These are phyloP conservation scores for Hololepta plana DNA, from an alignment of 2,888 invertebrate genomes.

Conservation along the genomic window DNA sequence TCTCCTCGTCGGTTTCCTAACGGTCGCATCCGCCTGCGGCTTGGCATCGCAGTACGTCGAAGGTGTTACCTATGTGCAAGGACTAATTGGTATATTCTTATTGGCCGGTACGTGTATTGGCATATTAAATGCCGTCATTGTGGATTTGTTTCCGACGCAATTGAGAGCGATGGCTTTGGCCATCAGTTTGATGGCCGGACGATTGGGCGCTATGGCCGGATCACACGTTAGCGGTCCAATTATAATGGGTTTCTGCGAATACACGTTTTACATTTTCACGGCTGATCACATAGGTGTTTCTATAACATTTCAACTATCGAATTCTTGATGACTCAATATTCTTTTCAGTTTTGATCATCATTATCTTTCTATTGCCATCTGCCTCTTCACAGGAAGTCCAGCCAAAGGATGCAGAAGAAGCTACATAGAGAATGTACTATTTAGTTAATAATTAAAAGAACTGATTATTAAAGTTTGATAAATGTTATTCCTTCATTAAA, in stretches of 20 bases:
- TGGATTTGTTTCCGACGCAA: constrained; percentile 26
- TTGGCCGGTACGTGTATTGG: constrained; percentile 21
- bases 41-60: constrained; percentile 18
- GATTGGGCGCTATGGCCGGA: constrained; percentile 30
- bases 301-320: constrained; percentile 1
- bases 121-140: constrained; percentile 22
- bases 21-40: constrained; percentile 18
- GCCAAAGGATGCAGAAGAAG: constrained; percentile 9
- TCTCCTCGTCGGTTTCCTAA: constrained; percentile 16
- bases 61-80: constrained; percentile 14
- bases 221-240: constrained; percentile 28
- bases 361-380: constrained; percentile 14
- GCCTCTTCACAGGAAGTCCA: too few species aligned
- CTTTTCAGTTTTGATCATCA: constrained; percentile 15
- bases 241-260: constrained; percentile 27
- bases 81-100: constrained; percentile 20
- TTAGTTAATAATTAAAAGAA: not conserved
- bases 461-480: not conserved
- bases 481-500: not conserved
- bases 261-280: constrained; percentile 24
- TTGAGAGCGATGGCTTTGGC: constrained; percentile 33
- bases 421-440: too few species aligned
- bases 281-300: constrained; percentile 19
- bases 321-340: constrained; percentile 2
- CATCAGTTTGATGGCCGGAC: constrained; percentile 32